Evolutionary conservation across 2,888 invertebrate species (phyloP), one percentile per base, ranked within the genome.

Genomic region (Thera obeliscata): DNA sequence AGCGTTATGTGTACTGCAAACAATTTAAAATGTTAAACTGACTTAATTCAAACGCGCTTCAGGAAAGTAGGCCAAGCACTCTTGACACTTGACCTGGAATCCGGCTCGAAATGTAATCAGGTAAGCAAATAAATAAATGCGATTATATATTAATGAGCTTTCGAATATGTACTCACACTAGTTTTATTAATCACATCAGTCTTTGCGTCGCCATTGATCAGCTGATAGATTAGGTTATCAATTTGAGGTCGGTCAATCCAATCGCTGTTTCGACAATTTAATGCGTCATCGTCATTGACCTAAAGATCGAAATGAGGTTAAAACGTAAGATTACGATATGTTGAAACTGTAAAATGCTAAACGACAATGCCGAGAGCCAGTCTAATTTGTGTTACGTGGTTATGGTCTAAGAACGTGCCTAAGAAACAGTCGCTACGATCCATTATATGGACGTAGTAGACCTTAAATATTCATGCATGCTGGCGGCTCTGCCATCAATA

Each of bases 381-480:
- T 56, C 55, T 75, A 76, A 76, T 76, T 76, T 73, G 66, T 75
- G 70, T 76, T 70, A 70, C 64, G 70, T 78, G 74, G 63, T 67
- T 74, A 73, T 74, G 69, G 72, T 57, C 55, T 62, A 73, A 72
- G 48, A 71, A 81, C 78, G 76, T 80, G 71, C 74, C 75, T 77
- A 77, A 78, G 81, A 81, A 81, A 81, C 81, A 78, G 80, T 78
- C 80, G 80, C 80, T 74, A 73, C 78, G 77, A 74, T 78, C 79
- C 80, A 80, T 79, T 79, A 80, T 82, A 85, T 85, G 79, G 82
- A 83, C 78, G 78, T 76, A 76, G 73, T 76, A 76, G 73, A 77
- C 75, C 74, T 87, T 87, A 84, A 88, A 87, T 87, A 89, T 88
- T 89, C 87, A 88, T 85, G 82, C 75, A 77, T 79, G 78, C 78